Evolutionary conservation across 2,888 invertebrate genomes (phyloP), one percentile per base, ranked within the genome.

Genomic region (Incurvaria masculella): DNA sequence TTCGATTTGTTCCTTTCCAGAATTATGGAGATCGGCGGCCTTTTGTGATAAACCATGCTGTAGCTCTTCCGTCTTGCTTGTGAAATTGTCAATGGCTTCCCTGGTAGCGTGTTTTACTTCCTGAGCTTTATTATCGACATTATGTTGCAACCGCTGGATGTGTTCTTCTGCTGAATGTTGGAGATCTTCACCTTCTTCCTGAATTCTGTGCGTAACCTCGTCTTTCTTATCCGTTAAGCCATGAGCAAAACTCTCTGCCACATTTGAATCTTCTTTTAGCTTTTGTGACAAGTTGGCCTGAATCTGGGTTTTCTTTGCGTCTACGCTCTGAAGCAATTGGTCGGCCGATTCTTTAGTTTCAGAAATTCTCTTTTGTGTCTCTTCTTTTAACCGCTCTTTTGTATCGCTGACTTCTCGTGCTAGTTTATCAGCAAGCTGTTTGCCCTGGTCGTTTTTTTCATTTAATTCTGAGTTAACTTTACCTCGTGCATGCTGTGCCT

Each of bases 111-210:
- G 56, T 50, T 62, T 59, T 18, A 63, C 44, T 21, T 61, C 57
- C 6, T 55, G 61, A 20, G 65, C 56, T 62, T 68, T 64, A 45
- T 59, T 58, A 6, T 55, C 53, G 6, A 69, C 76, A 55, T 78
- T 74, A 54, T 70, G 65, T 50, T 69, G 65, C 68, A 78, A 74
- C 58, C 68, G 68, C 41, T 69, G 70, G 19, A 76, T 50, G 59
- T 76, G 65, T n/a, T 59, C 64, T 43, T 57, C 58, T 6, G 60
- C 59, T 42, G 33, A 33, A 4, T 33, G 33, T 10, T 23, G 4
- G 14, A 33, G 11, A 46, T 62, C 59, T 42, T 61, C 59, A 55
- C 61, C 64, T 48, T 60, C 64, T 47, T 60, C 52, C 42, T 59
- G 56, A 16, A 67, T 49, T 6, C 59, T 56, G 21, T 62, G 53